These are phyloP conservation scores for Forbesichthys papilliferus DNA, from an alignment of 2,113 vertebrate species.

Conservation along the genomic window DNA sequence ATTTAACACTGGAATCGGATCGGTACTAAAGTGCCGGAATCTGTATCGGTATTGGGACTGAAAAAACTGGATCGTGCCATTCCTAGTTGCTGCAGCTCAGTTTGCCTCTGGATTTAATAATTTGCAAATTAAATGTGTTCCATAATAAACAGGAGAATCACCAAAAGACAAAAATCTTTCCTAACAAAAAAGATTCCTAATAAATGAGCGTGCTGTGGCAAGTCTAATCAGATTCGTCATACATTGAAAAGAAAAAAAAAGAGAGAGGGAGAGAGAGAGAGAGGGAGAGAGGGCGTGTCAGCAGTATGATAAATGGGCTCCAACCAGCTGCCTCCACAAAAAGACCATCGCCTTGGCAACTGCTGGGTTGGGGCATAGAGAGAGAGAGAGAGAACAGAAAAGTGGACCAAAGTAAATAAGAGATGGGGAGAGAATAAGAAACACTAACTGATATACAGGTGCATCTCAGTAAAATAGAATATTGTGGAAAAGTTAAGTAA, in stretches of 20 bases:
- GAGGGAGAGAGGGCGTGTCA: slow-evolving; percentile 37
- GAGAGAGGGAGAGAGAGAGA: background rate
- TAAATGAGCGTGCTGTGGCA: slow-evolving; percentile 3
- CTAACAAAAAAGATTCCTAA: too few species aligned
- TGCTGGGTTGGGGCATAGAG: slow-evolving; percentile 22
- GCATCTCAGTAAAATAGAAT: too few species aligned
- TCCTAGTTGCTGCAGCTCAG: too few species aligned
- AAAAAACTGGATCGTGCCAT: too few species aligned
- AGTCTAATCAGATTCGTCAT: slow-evolving; percentile 14
- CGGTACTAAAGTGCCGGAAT: too few species aligned
- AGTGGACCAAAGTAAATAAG: slow-evolving; percentile 1
- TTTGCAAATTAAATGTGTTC: background rate
- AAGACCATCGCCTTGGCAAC: slow-evolving; percentile 60
- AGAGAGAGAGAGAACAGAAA: background rate
- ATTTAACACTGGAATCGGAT: too few species aligned
- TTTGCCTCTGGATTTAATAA: too few species aligned
- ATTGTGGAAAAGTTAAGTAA: too few species aligned
- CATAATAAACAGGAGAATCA: background rate
- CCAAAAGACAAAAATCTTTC: too few species aligned
- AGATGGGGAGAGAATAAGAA: slow-evolving; percentile 17
- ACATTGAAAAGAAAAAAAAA: background rate
- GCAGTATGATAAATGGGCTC: slow-evolving; percentile 57
- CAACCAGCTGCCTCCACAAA: slow-evolving; percentile 60
- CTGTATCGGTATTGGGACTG: too few species aligned
- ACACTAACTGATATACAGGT: background rate